Conservation (phyloP, 2,888 invertebrate genomes). For the Ennomos fuscantarius region DNA sequence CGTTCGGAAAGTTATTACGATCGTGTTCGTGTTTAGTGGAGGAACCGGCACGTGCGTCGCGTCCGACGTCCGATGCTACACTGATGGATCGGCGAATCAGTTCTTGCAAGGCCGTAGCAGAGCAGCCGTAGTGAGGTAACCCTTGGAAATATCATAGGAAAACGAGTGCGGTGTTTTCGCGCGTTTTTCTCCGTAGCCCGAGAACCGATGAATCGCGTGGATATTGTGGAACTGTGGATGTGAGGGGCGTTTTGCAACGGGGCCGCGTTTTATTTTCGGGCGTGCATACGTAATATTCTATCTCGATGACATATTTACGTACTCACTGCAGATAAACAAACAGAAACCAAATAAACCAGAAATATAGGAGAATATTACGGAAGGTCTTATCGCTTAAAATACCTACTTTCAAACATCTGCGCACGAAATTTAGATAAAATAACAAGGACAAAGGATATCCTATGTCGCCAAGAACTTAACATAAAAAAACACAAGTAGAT, state of each 20-base stretch:
- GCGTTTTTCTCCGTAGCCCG: constrained; percentile 58
- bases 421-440: not conserved
- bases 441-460: not conserved
- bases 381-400: no score
- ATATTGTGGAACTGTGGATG: constrained; percentile 12
- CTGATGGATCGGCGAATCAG: constrained; percentile 46
- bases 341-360: no score
- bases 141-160: constrained; percentile 59
- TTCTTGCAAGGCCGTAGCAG: constrained; percentile 57
- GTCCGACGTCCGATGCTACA: constrained; percentile 56
- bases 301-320: constrained; percentile 32
- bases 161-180: constrained; percentile 45
- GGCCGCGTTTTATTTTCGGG: constrained; percentile 44
- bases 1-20: constrained; percentile 69
- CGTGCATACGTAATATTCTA: constrained; percentile 41
- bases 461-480: constrained; percentile 12
- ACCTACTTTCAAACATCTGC: no score
- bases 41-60: constrained; percentile 49
- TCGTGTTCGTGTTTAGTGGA: constrained; percentile 60
- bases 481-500: constrained; percentile 21
- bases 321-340: no score
- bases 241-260: constrained; percentile 36
- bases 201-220: not conserved
- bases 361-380: no score
- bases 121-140: constrained; percentile 68